Base-by-base conservation (phyloP, 1,140 invertebrate species). In the Linepithema humile region DNA sequence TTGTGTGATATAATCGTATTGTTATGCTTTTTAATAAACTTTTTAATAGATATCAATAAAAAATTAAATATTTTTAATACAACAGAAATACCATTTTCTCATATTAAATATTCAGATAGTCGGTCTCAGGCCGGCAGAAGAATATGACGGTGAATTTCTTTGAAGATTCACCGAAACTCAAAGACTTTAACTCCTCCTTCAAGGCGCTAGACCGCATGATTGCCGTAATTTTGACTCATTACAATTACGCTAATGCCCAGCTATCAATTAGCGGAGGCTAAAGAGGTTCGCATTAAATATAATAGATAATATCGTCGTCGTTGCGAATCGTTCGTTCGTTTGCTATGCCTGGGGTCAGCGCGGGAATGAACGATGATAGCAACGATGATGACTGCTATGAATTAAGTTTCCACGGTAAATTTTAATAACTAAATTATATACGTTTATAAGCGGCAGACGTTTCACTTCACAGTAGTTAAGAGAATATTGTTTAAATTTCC, bases 221-320 rank as follows among this genome's bases (percentile, higher is more conserved):
- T 91, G 92, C 92, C 86, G 91, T 93, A 94, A 94, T 94, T 94
- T 91, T 90, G 89, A 90, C 90, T 93, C 91, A 92, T 94, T 92
- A 92, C 90, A 93, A 94, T 94, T 93, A 93, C 90, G 90, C 91
- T 94, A 94, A 94, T 94, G 91, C 91, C 90, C 85, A 82, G 90
- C 75, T 88, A 94, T 94, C 93, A 94, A 94, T 94, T 94, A 93
- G 88, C 89, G 83, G 38, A 87, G 91, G 89, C 88, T 93, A 92
- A 93, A 93, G 91, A 92, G 92, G 78, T 88, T 90, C 89, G 87
- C 91, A 93, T 93, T 92, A 91, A 93, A 91, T 65, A 77, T 77
- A 77, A 77, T 90, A 92, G 90, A 87, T 93, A 92, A 93, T 93
- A 84, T 84, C 91, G 86, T 85, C 90, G 91, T 93, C 91, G 88